These are phyloP conservation scores for Elachura formosa DNA, from an alignment of 2,113 vertebrate genomes.

Conservation along the genomic window DNA sequence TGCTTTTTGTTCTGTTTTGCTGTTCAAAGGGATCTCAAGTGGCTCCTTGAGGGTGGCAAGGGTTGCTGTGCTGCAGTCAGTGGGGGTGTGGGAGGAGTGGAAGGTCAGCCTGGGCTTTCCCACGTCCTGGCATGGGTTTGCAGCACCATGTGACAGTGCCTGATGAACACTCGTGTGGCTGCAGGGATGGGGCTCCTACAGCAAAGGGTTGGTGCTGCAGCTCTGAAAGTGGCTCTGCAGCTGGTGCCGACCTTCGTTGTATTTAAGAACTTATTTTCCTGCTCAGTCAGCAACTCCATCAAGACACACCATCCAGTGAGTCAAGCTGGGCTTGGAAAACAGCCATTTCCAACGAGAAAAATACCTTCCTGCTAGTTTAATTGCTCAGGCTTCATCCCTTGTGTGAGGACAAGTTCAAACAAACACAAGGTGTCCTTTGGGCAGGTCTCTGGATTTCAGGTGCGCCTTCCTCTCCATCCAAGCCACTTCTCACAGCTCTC, in stretches of 20 bases:
- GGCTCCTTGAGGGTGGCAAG: not conserved
- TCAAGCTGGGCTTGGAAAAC: not conserved
- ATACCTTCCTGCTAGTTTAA: not conserved
- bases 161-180: not conserved
- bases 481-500: not conserved
- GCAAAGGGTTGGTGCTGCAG: not conserved
- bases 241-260: not conserved
- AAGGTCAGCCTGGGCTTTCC: not conserved
- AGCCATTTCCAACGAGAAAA: not conserved
- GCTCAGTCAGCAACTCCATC: not conserved
- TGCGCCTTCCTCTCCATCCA: not conserved
- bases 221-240: not conserved
- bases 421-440: not conserved
- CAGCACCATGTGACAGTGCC: rapidly evolving
- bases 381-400: not conserved
- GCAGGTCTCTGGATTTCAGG: not conserved
- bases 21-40: not conserved
- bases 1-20: not conserved
- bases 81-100: not conserved
- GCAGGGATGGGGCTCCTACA: not conserved
- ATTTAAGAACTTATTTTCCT: not conserved
- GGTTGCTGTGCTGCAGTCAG: not conserved
- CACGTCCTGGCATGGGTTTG: rapidly evolving
- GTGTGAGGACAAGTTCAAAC: not conserved
- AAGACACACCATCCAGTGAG: not conserved